Base-by-base conservation (phyloP, 2,888 invertebrate genomes). In the Caenorhabditis sp. region DNA sequence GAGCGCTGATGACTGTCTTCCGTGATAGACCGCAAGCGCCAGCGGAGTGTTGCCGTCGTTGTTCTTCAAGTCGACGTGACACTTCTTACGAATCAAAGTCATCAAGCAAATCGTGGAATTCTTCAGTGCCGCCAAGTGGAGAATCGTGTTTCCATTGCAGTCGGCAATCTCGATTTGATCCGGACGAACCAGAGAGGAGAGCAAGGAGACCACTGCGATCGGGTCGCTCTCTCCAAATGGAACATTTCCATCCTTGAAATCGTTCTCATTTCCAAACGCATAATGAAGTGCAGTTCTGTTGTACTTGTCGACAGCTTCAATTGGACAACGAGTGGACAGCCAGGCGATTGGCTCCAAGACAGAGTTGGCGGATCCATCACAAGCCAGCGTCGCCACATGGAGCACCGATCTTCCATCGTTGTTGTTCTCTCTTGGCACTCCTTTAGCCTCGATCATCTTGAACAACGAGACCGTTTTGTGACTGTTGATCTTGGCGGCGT, bases 251-350 rank as follows among this genome's bases (percentile, higher is more conserved):
- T 73, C 59, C 12, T 74, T 80, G 64, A 85, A 84, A 8, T 77
- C 79, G 19, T 82, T 69, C 70, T 84, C 80, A n/a, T 68, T 70
- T 58, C 82, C 87, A 88, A 94, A 94, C 3, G 93, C 93, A 88
- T 94, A 93, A 89, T 94, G 94, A 24, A 94, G 90, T 6, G 94
- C 93, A 28, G 93, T 90, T 63, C 93, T 88, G 8, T 91, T 92
- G 8, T 90, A 85, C 19, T 87, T 88, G 61, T 82, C 82, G 4
- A 85, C 70, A 7, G 54, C 49, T 26, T 68, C 61, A 28, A 70
- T 51, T 22, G 54, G 63, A 54, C 59, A 64, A 66, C 61, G 73
- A 7, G 77, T 81, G 12, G 70, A 80, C 28, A 87, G 51, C 84
- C 84, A 87, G 14, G 82, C 82, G 28, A 87, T 83, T 7, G 87